A percentile compares a stretch with the other conserved stretches of the same genome.
Conservation (phyloP, 2,113 vertebrate species). For the Scatophagus argus region DNA sequence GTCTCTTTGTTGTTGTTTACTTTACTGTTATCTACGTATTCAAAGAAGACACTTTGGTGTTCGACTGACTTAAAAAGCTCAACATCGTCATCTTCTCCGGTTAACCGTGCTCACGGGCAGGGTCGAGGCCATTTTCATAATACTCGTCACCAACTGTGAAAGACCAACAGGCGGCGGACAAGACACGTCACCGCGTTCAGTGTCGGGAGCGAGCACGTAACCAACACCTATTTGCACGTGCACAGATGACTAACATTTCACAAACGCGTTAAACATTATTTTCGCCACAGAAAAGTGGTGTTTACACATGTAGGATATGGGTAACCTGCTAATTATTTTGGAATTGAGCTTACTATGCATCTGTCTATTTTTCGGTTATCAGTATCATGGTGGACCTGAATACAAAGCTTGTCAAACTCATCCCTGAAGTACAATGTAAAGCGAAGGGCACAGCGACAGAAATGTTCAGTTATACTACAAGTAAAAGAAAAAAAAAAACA, state of each 20-base stretch:
- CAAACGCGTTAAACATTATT: background rate
- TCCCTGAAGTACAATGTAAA: background rate
- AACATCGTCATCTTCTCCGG: slow-evolving; percentile 83
- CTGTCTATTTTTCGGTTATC: background rate
- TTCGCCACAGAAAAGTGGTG: background rate
- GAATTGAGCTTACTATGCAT: background rate
- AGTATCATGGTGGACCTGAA: background rate
- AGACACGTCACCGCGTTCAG: slow-evolving; percentile 68
- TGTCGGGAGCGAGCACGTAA: slow-evolving; percentile 73
- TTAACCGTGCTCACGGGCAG: slow-evolving; percentile 54
- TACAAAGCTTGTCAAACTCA: background rate
- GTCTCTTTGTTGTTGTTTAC: slow-evolving; percentile 16
- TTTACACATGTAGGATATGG: background rate
- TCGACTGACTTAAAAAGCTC: slow-evolving; percentile 54
- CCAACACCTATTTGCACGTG: slow-evolving; percentile 77
- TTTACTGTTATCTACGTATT: slow-evolving; percentile 38
- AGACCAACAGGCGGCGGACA: slow-evolving; percentile 79
- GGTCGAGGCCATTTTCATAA: slow-evolving; percentile 84
- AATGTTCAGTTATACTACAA: background rate
- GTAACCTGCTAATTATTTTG: background rate
- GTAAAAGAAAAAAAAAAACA: background rate
- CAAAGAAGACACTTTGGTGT: slow-evolving; percentile 62
- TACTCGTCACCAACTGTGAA: slow-evolving; percentile 80
- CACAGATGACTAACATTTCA: background rate
- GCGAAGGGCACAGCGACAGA: background rate